A percentile compares a stretch with the other conserved stretches of the same genome.
Conservation (phyloP, 2,797 vertebrate species). For the Sternarchorhynchus goeldii region DNA sequence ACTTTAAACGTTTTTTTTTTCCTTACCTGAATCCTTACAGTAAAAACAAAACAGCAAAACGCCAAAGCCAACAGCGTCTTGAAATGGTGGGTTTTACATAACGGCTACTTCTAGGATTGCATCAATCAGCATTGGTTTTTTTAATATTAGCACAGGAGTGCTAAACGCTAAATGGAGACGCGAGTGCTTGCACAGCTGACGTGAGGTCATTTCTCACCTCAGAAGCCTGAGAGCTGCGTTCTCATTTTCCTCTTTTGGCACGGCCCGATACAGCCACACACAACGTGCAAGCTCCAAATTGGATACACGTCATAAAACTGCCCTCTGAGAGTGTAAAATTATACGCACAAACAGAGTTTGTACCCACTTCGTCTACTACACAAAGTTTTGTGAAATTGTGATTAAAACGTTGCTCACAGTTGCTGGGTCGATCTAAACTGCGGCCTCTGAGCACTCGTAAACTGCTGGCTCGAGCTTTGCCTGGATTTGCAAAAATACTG, state of each 20-base stretch:
- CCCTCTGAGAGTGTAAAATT: constrained; percentile 48
- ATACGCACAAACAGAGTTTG: constrained; percentile 51
- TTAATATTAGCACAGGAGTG: not conserved
- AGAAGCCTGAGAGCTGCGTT: constrained; percentile 27
- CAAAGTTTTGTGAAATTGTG: constrained; percentile 47
- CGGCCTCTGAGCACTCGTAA: constrained; percentile 53
- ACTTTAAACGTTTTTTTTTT: no score
- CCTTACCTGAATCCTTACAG: not conserved
- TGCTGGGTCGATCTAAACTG: constrained; percentile 41
- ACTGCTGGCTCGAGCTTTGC: constrained; percentile 42
- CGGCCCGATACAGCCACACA: constrained; percentile 38
- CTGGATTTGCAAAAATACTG: constrained; percentile 56
- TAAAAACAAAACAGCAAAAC: not conserved
- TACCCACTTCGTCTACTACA: constrained; percentile 52
- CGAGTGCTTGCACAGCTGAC: constrained; percentile 60
- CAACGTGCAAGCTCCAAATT: constrained; percentile 49
- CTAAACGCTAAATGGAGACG: constrained; percentile 13
- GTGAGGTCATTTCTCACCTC: constrained; percentile 63
- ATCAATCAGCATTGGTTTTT: constrained; percentile 28
- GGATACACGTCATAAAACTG: constrained; percentile 55
- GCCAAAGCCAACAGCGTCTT: not conserved
- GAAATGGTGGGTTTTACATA: constrained; percentile 5
- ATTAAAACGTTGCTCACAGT: constrained; percentile 52
- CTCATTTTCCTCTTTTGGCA: constrained; percentile 50
- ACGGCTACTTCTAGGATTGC: constrained; percentile 28